Evolutionary conservation across 2,888 invertebrate species (phyloP), one percentile per base, ranked within the genome.

Genomic region (Orthosia gothica): DNA sequence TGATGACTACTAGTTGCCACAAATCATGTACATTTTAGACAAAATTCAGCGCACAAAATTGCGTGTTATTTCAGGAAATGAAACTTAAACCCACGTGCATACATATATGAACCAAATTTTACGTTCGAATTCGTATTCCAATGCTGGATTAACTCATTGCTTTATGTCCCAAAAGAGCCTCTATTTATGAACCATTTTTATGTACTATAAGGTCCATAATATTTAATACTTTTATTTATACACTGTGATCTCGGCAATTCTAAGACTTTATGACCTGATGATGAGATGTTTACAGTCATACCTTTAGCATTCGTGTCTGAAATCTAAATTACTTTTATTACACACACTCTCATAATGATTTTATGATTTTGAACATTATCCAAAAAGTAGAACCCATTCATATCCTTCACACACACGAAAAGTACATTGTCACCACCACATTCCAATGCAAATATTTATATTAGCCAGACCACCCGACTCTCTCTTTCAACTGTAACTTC

Each of bases 401-500:
- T 16, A 13, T 67, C 20, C 23, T 61, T 32, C 26, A 13, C 45
- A 58, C 40, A 63, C 3, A 57, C 26, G n/a, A 15, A 69, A 47
- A 70, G 4, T 54, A 58, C 2, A 63, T 52, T 54, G 73, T 26
- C 63, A 74, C 64, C 45, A n/a, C 12, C 7, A n/a, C 66, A 62
- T 49, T 70, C n/a, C 52, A 67, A 54, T 20, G 23, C 23, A 62
- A 62, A 70, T 75, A 54, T 90, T 96, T 96, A 97, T 89, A 97
- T 97, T 76, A 97, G 95, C 97, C 97, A 97, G 45, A 97, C 97
- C 12, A 97, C 97, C 49, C 97, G 93, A 15, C 97, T 96, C 81
- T 97, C 97, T 66, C 92, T 89, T 83, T 95, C 95, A 5, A 87
- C 89, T 45, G 87, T 86, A 50, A 90, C 86, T 67, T 91, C 90